phyloP scores from a whole-genome alignment of 1,140 invertebrate genomes.

The Myzus persicae region DNA sequence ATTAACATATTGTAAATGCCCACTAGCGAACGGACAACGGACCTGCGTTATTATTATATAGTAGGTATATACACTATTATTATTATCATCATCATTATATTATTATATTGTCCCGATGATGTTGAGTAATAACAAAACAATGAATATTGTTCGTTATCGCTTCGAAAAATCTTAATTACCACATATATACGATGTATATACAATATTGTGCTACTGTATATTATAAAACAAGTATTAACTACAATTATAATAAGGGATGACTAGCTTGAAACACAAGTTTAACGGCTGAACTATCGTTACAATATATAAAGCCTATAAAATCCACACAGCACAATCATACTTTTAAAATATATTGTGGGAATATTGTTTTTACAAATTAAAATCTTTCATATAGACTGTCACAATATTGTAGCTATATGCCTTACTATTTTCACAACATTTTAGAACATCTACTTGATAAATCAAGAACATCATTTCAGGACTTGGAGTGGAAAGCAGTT shows the following conservation, averaged over 20 bases:
- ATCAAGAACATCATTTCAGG: no score
- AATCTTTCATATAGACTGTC: no score
- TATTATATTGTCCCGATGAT: neutral
- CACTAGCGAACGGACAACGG: neutral
- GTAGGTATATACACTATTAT: neutral
- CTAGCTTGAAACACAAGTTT: neutral
- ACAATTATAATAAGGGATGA: neutral
- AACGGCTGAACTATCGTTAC: neutral
- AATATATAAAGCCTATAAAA: neutral
- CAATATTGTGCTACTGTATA: neutral
- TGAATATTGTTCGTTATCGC: conserved; percentile 11
- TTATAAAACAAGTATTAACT: neutral
- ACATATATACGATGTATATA: neutral
- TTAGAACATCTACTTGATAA: no score
- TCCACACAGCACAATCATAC: no score
- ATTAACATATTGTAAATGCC: neutral
- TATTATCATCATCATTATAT: neutral
- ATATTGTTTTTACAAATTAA: no score
- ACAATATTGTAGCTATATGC: no score
- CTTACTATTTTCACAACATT: no score
- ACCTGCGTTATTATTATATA: neutral
- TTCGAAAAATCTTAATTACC: neutral
- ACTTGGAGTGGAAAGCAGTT: no score
- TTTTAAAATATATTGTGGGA: no score
- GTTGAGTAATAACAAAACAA: neutral